phyloP scores from a whole-genome alignment of 2,888 invertebrate genomes.

The Aphidoletes aphidimyza region DNA sequence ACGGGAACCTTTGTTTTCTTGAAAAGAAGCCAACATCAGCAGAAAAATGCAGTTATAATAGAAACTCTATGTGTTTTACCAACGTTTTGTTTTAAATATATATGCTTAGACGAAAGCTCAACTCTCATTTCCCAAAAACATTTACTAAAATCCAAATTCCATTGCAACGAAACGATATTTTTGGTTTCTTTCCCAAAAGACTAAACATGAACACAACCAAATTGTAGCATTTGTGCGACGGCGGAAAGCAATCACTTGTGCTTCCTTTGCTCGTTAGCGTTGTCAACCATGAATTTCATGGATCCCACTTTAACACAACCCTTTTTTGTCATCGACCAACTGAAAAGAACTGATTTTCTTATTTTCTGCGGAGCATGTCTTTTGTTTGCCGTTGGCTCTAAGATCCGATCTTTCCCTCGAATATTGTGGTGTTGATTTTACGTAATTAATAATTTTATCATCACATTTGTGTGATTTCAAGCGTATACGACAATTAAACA shows the following conservation, averaged over 20 bases:
- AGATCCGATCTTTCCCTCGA: not conserved
- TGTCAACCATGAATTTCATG: slow-evolving; percentile 33
- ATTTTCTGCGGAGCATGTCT: not conserved
- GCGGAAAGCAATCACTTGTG: slow-evolving; percentile 18
- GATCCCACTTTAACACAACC: not conserved
- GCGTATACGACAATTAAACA: slow-evolving; percentile 29
- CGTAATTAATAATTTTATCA: slow-evolving; percentile 53
- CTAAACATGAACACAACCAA: no score
- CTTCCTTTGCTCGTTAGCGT: slow-evolving; percentile 17
- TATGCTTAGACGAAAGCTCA: no score
- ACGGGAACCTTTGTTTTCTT: no score
- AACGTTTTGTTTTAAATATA: no score
- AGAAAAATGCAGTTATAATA: no score
- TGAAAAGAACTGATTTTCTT: not conserved
- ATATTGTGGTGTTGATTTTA: slow-evolving; percentile 29
- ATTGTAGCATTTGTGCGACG: not conserved
- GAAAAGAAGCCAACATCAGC: no score
- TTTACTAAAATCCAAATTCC: not conserved
- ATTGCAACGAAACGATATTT: not conserved
- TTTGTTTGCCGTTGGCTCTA: not conserved
- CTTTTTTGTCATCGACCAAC: not conserved
- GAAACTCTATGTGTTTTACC: no score
- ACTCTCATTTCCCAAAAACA: no score
- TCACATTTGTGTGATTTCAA: not conserved
- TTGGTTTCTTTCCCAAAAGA: not conserved